Evolutionary conservation across 2,113 vertebrate species (phyloP), one percentile per base, ranked within the genome.

Genomic region (Noturus placidus): DNA sequence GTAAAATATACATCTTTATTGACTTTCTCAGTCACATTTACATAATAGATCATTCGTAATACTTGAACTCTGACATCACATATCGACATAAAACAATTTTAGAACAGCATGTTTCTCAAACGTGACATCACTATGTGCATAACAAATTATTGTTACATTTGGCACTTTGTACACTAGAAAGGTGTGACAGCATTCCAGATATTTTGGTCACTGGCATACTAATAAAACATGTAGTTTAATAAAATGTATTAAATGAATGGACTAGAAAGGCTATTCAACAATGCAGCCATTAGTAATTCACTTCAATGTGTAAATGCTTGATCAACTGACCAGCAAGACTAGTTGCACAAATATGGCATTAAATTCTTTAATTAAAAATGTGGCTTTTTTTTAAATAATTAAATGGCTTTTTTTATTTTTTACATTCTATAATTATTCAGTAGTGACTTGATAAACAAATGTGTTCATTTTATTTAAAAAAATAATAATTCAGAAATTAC

Each of bases 1-100:
- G 42, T 85, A 87, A 88, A 90, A 90, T 88, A 85, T 82, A 76
- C 42, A n/a, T 61, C 20, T 87, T 86, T 82, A 90, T 88, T 82
- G 15, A 70, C 46, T 54, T 57, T 74, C n/a, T 83, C 59, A 46
- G 63, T 82, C 61, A 88, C 27, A 17, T 76, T 78, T 79, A 50
- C 27, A 74, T 83, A 65, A 81, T 83, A 82, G 50, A 42, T 86
- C 56, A 69, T 79, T 79, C 80, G 84, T 72, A 85, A 85, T 70
- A 74, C 52, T 78, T 88, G n/a, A 79, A 86, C 65, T 84, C 38
- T 88, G 67, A 88, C 46, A 87, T 87, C 57, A 85, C 20, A 54
- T 19, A 72, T 76, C 5, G 25, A 87, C 65, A 88, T 20, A 67
- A 74, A 76, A 84, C 63, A 69, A 30, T 42, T 70, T 69, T 67